Evolutionary conservation across 2,797 vertebrate species (phyloP).

Genomic region (Cyprinodon diabolis): DNA sequence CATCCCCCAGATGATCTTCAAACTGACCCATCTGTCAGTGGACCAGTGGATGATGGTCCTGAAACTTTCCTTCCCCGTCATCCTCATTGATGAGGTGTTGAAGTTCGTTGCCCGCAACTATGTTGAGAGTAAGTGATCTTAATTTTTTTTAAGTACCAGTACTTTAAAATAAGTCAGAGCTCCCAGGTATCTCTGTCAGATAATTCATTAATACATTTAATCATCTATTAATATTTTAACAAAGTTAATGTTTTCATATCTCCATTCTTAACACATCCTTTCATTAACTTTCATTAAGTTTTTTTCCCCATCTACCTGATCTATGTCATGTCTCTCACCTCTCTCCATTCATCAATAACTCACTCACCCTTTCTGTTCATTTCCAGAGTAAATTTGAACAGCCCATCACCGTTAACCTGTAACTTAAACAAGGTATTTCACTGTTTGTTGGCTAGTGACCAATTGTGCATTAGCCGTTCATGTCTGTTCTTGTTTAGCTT

Average conservation of each 20-base stretch:
- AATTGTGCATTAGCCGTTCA: slow-evolving; percentile 14
- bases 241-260: slow-evolving; percentile 25
- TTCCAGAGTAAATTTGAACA: slow-evolving; percentile 77
- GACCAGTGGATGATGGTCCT: slow-evolving; percentile 89
- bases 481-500: slow-evolving; percentile 15
- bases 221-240: slow-evolving; percentile 30
- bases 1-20: slow-evolving; percentile 89
- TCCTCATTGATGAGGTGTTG: slow-evolving; percentile 88
- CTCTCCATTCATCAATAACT: slow-evolving; percentile 53
- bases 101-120: slow-evolving; percentile 93
- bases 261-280: slow-evolving; percentile 10
- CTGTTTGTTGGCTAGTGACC: background rate
- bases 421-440: slow-evolving; percentile 78
- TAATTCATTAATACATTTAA: slow-evolving; percentile 15
- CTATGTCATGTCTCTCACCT: slow-evolving; percentile 24
- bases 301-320: slow-evolving; percentile 25
- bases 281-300: background rate
- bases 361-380: slow-evolving; percentile 64
- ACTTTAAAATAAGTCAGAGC: background rate
- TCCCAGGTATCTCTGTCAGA: background rate
- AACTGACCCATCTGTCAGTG: slow-evolving; percentile 82
- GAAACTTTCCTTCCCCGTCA: slow-evolving; percentile 93
- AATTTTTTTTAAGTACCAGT: background rate
- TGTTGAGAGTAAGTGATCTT: slow-evolving; percentile 84
- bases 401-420: slow-evolving; percentile 75